Conservation (phyloP, 2,888 invertebrate species). For the Callimorpha dominula region DNA sequence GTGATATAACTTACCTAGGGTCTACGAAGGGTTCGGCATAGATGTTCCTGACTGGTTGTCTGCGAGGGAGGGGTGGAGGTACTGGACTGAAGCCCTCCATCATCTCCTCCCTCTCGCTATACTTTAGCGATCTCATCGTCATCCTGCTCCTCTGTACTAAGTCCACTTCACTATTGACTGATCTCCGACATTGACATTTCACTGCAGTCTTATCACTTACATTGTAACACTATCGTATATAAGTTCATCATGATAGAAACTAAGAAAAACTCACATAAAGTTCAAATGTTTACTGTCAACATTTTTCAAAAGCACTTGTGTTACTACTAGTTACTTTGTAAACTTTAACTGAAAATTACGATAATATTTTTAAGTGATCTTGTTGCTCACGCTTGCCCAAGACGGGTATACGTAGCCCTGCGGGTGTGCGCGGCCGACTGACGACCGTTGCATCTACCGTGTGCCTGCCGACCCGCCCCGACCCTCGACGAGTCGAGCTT, state of each 20-base stretch:
- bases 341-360: constrained; percentile 33
- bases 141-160: constrained; percentile 73
- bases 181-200: constrained; percentile 69
- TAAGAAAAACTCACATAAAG: constrained; percentile 56
- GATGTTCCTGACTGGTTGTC: constrained; percentile 88
- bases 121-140: constrained; percentile 88
- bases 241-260: constrained; percentile 58
- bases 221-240: constrained; percentile 66
- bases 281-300: constrained; percentile 56
- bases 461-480: constrained; percentile 64
- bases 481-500: constrained; percentile 72
- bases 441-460: constrained; percentile 52
- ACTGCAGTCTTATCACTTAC: constrained; percentile 77
- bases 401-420: constrained; percentile 29
- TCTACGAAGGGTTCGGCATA: constrained; percentile 89
- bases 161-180: constrained; percentile 78
- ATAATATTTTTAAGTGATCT: constrained; percentile 23
- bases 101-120: constrained; percentile 85
- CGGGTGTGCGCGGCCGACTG: constrained; percentile 72
- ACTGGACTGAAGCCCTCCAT: constrained; percentile 87
- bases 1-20: constrained; percentile 79
- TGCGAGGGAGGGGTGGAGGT: constrained; percentile 88
- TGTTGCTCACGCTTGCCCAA: constrained; percentile 26
- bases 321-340: constrained; percentile 18
- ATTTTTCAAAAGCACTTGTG: constrained; percentile 45